Base-by-base conservation (phyloP, 2,888 invertebrate genomes). In the Prosapia bicincta region DNA sequence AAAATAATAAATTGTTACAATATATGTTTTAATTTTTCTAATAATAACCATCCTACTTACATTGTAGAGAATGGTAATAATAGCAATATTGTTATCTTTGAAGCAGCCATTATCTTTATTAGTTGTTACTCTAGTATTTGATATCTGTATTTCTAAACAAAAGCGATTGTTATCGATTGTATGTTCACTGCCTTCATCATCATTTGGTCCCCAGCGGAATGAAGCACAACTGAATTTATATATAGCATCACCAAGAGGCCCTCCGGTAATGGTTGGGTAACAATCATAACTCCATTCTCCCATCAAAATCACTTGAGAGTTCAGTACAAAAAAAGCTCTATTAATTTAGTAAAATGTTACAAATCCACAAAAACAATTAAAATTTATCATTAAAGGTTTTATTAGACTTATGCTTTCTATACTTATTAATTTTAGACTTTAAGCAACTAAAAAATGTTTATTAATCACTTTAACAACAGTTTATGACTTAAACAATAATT, bases 121-220 rank as follows among this genome's bases (percentile, higher is more conserved):
- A 20, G 54, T 54, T 54, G 1, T 54, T 5, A 54, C 54, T 20
- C 54, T 54, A 6, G 25, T 70, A 25, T 43, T 43, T 0, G 3
- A 2, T 26, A 70, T 25, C 43, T 70, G 70, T 43, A 70, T 26
- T 32, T 70, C 70, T 5, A 70, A n/a, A 43, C 25, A 43, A 28
- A 7, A 70, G 3, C 70, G 70, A 24, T 15, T 24, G 24, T 43
- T 30, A 24, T 70, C 70, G n/a, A 70, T 23, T 0, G 24, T 28
- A 38, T 70, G 70, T 70, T 70, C 70, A 70, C 70, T 70, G 26
- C 70, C 70, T 70, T 70, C 70, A 20, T 69, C 28, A 70, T 38
- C n/a, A n/a, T 24, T 32, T 6, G 67, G 26, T 26, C 70, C 70
- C 70, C 70, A 70, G 24, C 70, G 70, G 43, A 70, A 70, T 24